phyloP scores from a whole-genome alignment of 2,797 vertebrate species.

The Rhinella marina region DNA sequence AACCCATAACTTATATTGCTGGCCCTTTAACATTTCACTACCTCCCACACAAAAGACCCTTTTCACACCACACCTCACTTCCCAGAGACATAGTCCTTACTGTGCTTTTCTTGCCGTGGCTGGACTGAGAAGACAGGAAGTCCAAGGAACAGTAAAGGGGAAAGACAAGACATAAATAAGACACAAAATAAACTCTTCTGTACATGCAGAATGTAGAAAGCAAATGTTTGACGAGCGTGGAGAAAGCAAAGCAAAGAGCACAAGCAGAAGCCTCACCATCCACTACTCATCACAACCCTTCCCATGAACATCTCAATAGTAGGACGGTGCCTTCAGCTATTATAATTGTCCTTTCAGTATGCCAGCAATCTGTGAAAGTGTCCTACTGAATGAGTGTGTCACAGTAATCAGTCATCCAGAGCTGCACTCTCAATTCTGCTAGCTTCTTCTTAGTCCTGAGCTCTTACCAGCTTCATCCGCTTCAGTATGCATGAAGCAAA shows the following conservation, averaged over 20 bases:
- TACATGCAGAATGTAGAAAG: constrained; percentile 36
- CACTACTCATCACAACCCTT: not conserved
- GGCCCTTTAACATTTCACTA: not conserved
- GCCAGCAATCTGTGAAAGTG: too few relatives aligned
- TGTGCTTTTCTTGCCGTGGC: constrained; percentile 62
- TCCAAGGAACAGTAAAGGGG: constrained; percentile 37
- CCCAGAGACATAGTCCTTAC: constrained; percentile 42
- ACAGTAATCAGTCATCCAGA: not conserved
- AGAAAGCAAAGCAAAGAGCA: not conserved
- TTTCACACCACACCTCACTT: too few relatives aligned
- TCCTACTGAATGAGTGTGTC: not conserved
- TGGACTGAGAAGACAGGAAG: constrained; percentile 50
- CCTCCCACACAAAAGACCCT: not conserved
- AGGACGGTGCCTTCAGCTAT: not conserved
- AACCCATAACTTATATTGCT: not conserved
- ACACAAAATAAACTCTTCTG: constrained; percentile 37
- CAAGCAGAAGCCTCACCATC: constrained; percentile 19
- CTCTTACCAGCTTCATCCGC: not conserved
- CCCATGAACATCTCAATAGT: not conserved
- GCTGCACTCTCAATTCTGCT: constrained; percentile 4
- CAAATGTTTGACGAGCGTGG: constrained; percentile 5
- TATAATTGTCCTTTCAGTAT: not conserved
- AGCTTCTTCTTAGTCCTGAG: too few relatives aligned
- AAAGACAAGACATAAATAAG: constrained; percentile 48
- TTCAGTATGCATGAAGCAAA: not conserved